A percentile compares a stretch with the other conserved stretches of the same genome.
Evolutionary conservation across 92 coral and sea anemone species (phyloP).

Genomic region (Actinostola sp.): DNA sequence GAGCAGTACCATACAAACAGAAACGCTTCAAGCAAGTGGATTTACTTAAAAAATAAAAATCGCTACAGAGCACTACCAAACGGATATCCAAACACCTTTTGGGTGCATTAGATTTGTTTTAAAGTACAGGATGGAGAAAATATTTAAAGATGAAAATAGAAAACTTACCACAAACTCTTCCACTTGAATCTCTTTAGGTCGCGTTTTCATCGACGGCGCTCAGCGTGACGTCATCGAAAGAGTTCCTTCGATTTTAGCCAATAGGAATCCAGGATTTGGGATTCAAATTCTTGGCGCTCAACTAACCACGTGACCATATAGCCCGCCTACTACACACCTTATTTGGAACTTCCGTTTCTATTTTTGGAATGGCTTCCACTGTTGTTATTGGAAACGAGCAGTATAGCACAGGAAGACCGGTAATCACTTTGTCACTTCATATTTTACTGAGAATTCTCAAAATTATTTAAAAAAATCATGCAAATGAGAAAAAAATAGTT

Average conservation of each 20-base stretch:
- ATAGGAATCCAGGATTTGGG: conserved; percentile 60
- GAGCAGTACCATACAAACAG: conserved; percentile 28
- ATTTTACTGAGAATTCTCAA: not conserved
- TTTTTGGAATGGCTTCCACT: conserved; percentile 28
- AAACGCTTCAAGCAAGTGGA: conserved; percentile 14
- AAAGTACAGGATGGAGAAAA: conserved; percentile 71
- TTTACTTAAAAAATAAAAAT: conserved; percentile 13
- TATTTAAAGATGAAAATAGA: conserved; percentile 69
- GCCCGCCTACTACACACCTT: conserved; percentile 77
- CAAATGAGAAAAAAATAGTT: no score
- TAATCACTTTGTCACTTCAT: not conserved
- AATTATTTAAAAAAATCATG: no score
- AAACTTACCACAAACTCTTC: conserved; percentile 71
- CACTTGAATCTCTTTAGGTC: conserved; percentile 68
- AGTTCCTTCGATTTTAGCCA: conserved; percentile 65
- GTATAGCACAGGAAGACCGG: conserved; percentile 21
- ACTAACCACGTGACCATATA: conserved; percentile 76
- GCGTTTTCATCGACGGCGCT: conserved; percentile 75
- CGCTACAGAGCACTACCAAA: conserved; percentile 4
- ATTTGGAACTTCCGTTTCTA: conserved; percentile 77
- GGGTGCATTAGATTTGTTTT: not conserved
- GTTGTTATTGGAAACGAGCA: conserved; percentile 11
- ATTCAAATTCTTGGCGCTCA: conserved; percentile 97
- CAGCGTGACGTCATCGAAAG: conserved; percentile 85
- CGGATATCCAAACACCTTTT: conserved; percentile 3